Evolutionary conservation across 2,888 invertebrate genomes (phyloP), one percentile per base, ranked within the genome.

Genomic region (Harmothoe impar): DNA sequence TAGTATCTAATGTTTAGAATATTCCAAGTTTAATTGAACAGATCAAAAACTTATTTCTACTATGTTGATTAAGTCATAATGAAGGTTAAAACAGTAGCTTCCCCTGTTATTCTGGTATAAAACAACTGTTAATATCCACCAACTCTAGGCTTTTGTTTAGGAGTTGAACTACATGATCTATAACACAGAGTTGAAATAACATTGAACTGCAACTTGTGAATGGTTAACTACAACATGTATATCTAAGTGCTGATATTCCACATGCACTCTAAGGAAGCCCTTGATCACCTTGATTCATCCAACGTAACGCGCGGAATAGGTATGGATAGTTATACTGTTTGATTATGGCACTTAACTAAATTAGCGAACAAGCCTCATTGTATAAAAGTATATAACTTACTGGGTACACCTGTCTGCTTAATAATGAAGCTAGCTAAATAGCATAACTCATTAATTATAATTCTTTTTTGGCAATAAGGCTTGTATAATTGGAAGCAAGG

Each of bases 301-400:
- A 62, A 7, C 62, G 15, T n/a, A 7, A 62, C 62, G n/a, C 62
- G 15, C 3, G n/a, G 3, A 62, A 62, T 25, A 0, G 25, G 25
- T 15, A 72, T 72, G 72, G 72, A 72, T 72, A 72, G 72, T 29
- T 72, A 72, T 72, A 72, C 25, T 72, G 72, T 15, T 72, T 29
- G n/a, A 62, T n/a, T 43, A 43, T 43, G 43, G 43, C 43, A 43
- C 43, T n/a, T n/a, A n/a, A n/a, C n/a, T 54, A 3, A 62, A 3
- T 12, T 62, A 62, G n/a, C 20, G 62, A 62, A 20, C 62, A 62
- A 62, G n/a, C 43, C 43, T 43, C 43, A 43, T 43, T 43, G n/a
- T n/a, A n/a, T n/a, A n/a, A n/a, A n/a, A n/a, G n/a, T 54, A 15
- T 54, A 54, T 15, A 54, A n/a, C n/a, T n/a, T n/a, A n/a, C n/a